A percentile compares a stretch with the other conserved stretches of the same genome.
phyloP scores from a whole-genome alignment of 2,113 vertebrate species.

The Pelodiscus sinensis region DNA sequence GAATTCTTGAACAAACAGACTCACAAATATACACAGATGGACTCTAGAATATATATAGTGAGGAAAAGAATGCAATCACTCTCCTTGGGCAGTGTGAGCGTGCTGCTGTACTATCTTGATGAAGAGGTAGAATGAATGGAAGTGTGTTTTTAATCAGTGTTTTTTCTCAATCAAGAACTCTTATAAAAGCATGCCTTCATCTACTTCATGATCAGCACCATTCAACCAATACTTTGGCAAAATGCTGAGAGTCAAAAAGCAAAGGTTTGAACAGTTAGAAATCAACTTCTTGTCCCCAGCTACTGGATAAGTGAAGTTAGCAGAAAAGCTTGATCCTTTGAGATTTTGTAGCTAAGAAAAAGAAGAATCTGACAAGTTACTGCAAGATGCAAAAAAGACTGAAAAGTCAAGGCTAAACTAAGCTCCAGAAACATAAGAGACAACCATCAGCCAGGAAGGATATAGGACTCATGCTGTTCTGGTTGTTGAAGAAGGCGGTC shows the following conservation, averaged over 20 bases:
- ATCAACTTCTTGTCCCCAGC: conserved; percentile 42
- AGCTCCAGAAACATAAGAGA: neutral
- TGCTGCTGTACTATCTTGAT: neutral
- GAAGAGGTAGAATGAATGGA: neutral
- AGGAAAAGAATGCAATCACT: neutral
- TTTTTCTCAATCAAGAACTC: neutral
- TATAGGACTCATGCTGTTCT: neutral
- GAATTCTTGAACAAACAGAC: no score
- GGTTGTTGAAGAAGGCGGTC: neutral
- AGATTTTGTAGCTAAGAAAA: neutral
- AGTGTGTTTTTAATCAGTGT: neutral
- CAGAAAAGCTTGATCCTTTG: neutral
- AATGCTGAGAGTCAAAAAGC: neutral
- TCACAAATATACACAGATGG: no score
- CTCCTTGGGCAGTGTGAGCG: neutral
- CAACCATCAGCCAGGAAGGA: neutral
- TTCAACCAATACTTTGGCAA: conserved; percentile 8
- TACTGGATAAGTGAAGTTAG: conserved; percentile 39
- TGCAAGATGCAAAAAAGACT: neutral
- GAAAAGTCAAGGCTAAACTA: neutral
- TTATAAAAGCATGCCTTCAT: neutral
- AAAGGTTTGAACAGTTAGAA: conserved; percentile 16
- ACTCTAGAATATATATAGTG: no score
- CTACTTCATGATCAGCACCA: neutral
- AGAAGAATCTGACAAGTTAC: neutral